Conservation (phyloP, 2,797 vertebrate genomes). For the Potorous gilbertii region DNA sequence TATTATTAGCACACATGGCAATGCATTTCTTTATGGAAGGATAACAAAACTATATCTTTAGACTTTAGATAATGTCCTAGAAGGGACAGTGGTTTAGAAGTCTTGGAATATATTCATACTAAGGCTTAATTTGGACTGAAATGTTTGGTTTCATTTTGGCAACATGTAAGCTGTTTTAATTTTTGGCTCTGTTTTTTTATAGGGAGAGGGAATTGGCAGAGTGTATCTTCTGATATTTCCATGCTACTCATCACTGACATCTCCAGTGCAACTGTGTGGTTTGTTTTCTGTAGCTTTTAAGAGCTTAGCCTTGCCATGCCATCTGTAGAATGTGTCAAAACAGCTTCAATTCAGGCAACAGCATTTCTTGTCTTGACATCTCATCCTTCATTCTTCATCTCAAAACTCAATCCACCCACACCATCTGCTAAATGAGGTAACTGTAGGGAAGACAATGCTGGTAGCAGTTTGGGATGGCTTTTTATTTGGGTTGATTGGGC, state of each 20-base stretch:
- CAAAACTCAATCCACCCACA: neutral
- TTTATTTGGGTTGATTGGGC: slow-evolving; percentile 40
- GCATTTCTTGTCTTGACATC: slow-evolving; percentile 26
- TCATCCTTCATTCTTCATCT: slow-evolving; percentile 58
- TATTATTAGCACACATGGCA: neutral
- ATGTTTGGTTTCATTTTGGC: neutral
- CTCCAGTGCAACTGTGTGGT: neutral
- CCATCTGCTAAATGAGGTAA: neutral
- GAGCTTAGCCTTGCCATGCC: neutral
- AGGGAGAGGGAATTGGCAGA: slow-evolving; percentile 1
- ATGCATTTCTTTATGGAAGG: neutral
- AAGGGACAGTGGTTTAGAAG: neutral
- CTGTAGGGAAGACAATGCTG: slow-evolving; percentile 34
- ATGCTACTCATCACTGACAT: neutral
- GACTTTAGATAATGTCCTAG: neutral
- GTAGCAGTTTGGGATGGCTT: slow-evolving; percentile 45
- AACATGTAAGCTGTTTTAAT: neutral
- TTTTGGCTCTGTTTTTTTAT: neutral
- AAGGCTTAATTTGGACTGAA: slow-evolving; percentile 7
- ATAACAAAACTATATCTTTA: neutral
- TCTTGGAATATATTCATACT: neutral
- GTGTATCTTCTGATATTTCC: slow-evolving; percentile 19
- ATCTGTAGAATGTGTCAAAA: slow-evolving; percentile 14
- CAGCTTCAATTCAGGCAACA: neutral
- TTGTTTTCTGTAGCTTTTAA: neutral